Evolutionary conservation across 1,140 invertebrate genomes (phyloP).

Genomic region (Drosophila arawakana): DNA sequence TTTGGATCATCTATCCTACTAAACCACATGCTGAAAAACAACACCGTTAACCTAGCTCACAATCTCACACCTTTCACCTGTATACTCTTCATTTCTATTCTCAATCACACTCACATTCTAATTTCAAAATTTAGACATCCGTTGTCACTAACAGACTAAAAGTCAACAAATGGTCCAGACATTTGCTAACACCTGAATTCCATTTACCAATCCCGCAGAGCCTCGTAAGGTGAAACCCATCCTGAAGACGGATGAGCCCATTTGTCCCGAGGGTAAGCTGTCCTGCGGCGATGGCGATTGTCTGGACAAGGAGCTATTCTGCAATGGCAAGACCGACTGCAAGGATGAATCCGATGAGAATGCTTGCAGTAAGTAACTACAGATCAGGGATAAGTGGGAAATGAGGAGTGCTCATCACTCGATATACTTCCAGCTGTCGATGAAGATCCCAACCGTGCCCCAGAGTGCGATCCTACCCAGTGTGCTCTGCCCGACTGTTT

Average conservation of each 20-base stretch:
- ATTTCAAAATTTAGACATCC: slow-evolving; percentile 79
- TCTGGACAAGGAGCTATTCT: slow-evolving; percentile 95
- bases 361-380: slow-evolving; percentile 92
- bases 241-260: slow-evolving; percentile 95
- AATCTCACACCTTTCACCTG: slow-evolving; percentile 14
- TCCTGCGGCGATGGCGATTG: slow-evolving; percentile 96
- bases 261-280: slow-evolving; percentile 94
- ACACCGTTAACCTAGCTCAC: slow-evolving; percentile 1
- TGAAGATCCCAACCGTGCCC: slow-evolving; percentile 94
- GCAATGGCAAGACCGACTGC: slow-evolving; percentile 96
- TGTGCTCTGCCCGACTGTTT: slow-evolving; percentile 96
- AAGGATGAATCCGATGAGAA: slow-evolving; percentile 98
- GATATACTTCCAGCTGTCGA: slow-evolving; percentile 89
- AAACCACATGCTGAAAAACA: slow-evolving; percentile 1
- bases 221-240: slow-evolving; percentile 94
- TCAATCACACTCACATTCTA: slow-evolving; percentile 62
- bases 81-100: background rate
- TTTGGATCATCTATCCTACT: slow-evolving; percentile 58
- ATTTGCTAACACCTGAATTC: background rate
- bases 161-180: slow-evolving; percentile 15
- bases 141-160: slow-evolving; percentile 66
- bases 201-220: slow-evolving; percentile 86
- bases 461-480: slow-evolving; percentile 94
- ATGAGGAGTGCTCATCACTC: background rate
- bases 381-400: background rate